These are phyloP conservation scores for Brachyopa scutellaris DNA, from an alignment of 2,888 invertebrate genomes.

Conservation along the genomic window DNA sequence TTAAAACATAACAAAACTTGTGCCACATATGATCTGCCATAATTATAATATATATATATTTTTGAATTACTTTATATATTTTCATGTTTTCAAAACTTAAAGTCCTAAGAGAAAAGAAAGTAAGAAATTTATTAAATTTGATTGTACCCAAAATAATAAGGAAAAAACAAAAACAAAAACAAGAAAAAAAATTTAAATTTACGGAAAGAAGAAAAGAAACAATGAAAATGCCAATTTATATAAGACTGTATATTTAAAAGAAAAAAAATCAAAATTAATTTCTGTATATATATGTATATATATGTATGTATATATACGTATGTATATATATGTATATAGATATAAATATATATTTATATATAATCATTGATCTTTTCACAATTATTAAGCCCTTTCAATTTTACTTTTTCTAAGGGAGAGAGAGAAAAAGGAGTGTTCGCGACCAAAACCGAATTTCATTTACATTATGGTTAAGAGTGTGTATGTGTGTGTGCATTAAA, in stretches of 20 bases:
- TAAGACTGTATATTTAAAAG: slow-evolving; percentile 71
- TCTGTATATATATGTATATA: slow-evolving; percentile 10
- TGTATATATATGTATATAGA: slow-evolving; percentile 50
- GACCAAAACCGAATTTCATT: slow-evolving; percentile 72
- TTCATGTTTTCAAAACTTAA: slow-evolving; percentile 35
- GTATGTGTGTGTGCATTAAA: slow-evolving; percentile 31
- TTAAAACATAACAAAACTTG: slow-evolving; percentile 45
- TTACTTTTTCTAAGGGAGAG: slow-evolving; percentile 60
- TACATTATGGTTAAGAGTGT: slow-evolving; percentile 63
- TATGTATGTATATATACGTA: slow-evolving; percentile 19
- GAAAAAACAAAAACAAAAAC: background rate
- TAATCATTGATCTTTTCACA: slow-evolving; percentile 33
- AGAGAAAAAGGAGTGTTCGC: slow-evolving; percentile 67
- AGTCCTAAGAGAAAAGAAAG: slow-evolving; percentile 17
- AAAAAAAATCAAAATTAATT: slow-evolving; percentile 51
- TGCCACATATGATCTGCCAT: slow-evolving; percentile 72
- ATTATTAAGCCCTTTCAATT: slow-evolving; percentile 28
- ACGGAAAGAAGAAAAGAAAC: slow-evolving; percentile 37
- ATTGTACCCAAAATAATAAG: slow-evolving; percentile 10
- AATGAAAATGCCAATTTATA: slow-evolving; percentile 73
- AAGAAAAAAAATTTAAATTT: slow-evolving; percentile 17
- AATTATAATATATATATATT: slow-evolving; percentile 55
- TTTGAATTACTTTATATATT: slow-evolving; percentile 51
- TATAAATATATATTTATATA: slow-evolving; percentile 59
- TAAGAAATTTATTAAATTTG: background rate